Percentiles rank a stretch among this genome's conserved stretches.
phyloP scores from a whole-genome alignment of 2,113 vertebrate species.

The Engystomops pustulosus region DNA sequence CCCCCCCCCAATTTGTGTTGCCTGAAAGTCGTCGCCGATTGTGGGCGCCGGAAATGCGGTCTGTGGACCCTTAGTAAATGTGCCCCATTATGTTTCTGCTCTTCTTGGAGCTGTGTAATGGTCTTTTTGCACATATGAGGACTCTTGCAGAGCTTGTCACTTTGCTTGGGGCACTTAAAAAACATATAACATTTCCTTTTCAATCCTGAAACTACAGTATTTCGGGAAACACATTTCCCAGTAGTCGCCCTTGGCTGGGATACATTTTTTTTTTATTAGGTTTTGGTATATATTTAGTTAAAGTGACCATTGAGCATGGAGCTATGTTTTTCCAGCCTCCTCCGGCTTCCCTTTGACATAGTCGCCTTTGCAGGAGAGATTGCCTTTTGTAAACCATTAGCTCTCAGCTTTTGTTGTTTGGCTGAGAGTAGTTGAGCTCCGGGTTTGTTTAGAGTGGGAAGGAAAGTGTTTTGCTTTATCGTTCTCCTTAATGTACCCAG shows the following conservation, averaged over 20 bases:
- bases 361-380: constrained; percentile 36
- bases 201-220: background rate
- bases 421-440: constrained; percentile 51
- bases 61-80: no score
- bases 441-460: constrained; percentile 1
- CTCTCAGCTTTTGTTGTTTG: constrained; percentile 44
- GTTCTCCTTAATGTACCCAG: constrained; percentile 58
- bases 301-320: background rate
- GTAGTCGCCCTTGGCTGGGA: background rate
- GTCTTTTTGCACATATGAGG: background rate
- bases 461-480: constrained; percentile 56
- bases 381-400: constrained; percentile 50
- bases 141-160: background rate
- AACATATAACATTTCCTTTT: constrained; percentile 10
- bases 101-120: no score
- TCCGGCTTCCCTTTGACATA: background rate
- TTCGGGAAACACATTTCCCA: background rate
- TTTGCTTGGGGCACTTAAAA: background rate
- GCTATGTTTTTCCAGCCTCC: constrained; percentile 18
- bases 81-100: no score
- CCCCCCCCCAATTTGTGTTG: no score
- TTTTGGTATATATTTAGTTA: constrained; percentile 10
- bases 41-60: no score
- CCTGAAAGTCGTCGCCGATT: no score
- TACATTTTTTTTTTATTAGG: background rate